phyloP scores from a whole-genome alignment of 2,797 vertebrate genomes.

The Apodemus agrarius region DNA sequence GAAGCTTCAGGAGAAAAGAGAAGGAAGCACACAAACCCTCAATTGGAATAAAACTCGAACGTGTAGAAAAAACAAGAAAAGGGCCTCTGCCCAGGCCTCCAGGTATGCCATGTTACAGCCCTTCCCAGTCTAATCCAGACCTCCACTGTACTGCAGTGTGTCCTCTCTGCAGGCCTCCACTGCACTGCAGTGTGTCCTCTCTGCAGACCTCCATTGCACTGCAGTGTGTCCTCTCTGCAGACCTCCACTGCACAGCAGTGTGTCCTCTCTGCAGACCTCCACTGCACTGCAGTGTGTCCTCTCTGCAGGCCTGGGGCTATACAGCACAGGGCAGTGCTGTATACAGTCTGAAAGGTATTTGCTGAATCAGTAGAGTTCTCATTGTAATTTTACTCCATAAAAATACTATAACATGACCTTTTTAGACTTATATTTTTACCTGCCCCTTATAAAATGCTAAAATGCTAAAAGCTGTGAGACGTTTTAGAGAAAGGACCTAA shows the following conservation, averaged over 20 bases:
- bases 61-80: conserved; percentile 92
- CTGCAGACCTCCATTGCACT: neutral
- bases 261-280: neutral
- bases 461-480: neutral
- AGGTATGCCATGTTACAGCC: conserved; percentile 75
- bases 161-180: neutral
- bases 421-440: neutral
- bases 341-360: neutral
- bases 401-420: neutral
- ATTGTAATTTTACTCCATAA: conserved; percentile 32
- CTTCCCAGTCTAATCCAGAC: neutral
- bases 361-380: neutral
- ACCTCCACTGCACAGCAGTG: neutral
- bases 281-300: neutral
- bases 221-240: neutral
- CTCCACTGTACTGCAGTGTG: neutral
- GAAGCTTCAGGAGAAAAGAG: conserved; percentile 90
- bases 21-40: conserved; percentile 86
- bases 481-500: neutral
- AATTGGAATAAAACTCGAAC: conserved; percentile 92
- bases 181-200: neutral
- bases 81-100: conserved; percentile 77
- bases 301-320: neutral
- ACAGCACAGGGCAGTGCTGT: neutral
- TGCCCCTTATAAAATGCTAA: conserved; percentile 5